A percentile compares a stretch with the other conserved stretches of the same genome.
phyloP scores from a whole-genome alignment of 2,888 invertebrate species.

The Sepiola atlantica region DNA sequence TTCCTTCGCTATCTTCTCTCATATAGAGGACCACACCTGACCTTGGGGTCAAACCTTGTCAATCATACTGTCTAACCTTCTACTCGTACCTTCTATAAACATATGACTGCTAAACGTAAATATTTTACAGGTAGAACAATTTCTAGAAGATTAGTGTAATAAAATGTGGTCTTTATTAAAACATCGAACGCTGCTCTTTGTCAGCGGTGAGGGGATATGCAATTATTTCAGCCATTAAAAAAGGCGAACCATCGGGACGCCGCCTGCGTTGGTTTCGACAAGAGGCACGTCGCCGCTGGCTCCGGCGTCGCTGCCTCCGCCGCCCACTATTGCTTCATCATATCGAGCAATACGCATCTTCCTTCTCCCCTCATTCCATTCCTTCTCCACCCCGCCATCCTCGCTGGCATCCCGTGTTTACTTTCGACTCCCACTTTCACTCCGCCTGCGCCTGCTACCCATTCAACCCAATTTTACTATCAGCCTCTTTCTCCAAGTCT shows the following conservation, averaged over 20 bases:
- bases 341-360: not conserved
- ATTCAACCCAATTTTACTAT: not conserved
- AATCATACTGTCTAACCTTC: too few species aligned
- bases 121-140: too few species aligned
- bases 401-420: not conserved
- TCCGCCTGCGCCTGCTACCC: not conserved
- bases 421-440: not conserved
- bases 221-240: not conserved
- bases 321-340: not conserved
- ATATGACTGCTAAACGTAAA: too few species aligned
- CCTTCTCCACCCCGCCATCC: not conserved
- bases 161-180: not conserved
- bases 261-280: too few species aligned
- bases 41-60: too few species aligned
- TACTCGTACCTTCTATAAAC: too few species aligned
- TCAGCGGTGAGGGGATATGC: not conserved
- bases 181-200: not conserved
- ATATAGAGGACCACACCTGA: too few species aligned
- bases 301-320: not conserved
- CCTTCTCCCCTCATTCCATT: not conserved
- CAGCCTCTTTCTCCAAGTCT: not conserved
- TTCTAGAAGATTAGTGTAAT: too few species aligned
- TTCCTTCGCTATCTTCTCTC: too few species aligned
- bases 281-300: not conserved
- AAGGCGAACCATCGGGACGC: not conserved